These are phyloP conservation scores for Littorina saxatilis DNA, from an alignment of 1,140 invertebrate species.

Conservation along the genomic window DNA sequence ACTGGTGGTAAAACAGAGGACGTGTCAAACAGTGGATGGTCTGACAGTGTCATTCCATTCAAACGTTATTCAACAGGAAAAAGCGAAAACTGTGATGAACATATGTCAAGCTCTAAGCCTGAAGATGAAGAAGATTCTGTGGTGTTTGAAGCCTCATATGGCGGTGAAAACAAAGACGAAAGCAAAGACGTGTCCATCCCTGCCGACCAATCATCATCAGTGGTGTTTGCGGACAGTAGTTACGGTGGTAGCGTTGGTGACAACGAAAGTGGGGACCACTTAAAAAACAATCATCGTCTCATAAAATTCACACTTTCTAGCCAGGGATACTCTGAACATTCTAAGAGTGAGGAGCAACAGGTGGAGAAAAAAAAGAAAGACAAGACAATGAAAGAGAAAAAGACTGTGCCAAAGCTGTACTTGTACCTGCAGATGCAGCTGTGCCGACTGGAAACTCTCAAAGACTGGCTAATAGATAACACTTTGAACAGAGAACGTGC, in stretches of 20 bases:
- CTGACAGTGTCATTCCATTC: not conserved
- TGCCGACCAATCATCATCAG: not conserved
- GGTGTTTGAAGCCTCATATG: constrained; percentile 77
- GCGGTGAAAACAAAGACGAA: constrained; percentile 64
- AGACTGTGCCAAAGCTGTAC: constrained; percentile 78
- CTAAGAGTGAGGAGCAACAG: not conserved
- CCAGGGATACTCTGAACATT: constrained; percentile 18
- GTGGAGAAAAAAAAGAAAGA: not conserved
- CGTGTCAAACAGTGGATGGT: not conserved
- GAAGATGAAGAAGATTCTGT: constrained; percentile 69
- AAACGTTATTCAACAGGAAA: not conserved
- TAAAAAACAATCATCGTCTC: not conserved
- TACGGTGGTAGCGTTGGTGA: constrained; percentile 14
- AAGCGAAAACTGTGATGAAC: too few relatives aligned
- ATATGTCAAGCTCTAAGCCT: not conserved
- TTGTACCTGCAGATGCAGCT: constrained; percentile 99
- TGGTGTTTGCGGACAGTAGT: constrained; percentile 12
- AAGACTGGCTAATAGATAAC: constrained; percentile 87
- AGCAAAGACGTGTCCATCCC: constrained; percentile 33
- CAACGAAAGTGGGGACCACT: not conserved
- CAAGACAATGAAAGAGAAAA: not conserved
- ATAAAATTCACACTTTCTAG: constrained; percentile 23
- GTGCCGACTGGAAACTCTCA: constrained; percentile 90
- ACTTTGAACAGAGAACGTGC: constrained; percentile 71
- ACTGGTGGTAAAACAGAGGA: not conserved